Conservation (phyloP, 2,113 vertebrate genomes). For the Hippocampus comes region DNA sequence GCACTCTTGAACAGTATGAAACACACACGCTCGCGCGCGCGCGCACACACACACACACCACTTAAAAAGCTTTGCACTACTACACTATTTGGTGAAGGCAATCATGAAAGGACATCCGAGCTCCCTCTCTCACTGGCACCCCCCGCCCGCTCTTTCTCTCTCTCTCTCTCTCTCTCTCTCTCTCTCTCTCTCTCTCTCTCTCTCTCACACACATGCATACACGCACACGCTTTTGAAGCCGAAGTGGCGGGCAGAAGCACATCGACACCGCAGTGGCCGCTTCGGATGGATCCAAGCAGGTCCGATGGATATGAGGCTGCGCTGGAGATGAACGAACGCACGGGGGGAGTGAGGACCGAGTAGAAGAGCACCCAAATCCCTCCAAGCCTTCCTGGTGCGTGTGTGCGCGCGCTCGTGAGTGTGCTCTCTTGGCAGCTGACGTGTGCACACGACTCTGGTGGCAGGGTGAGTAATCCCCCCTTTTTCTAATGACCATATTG, state of each 20-base stretch:
- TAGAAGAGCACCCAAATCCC: slow-evolving; percentile 32
- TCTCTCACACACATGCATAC: slow-evolving; percentile 39
- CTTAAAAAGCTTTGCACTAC: background rate
- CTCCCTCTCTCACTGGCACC: background rate
- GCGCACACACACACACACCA: too few species aligned
- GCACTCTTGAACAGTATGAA: background rate
- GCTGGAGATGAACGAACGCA: slow-evolving; percentile 12
- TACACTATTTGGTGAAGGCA: background rate
- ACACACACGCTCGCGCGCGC: too few species aligned
- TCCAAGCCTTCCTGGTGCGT: slow-evolving; percentile 53
- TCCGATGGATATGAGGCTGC: slow-evolving; percentile 44
- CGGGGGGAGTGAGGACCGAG: slow-evolving; percentile 19
- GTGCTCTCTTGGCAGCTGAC: slow-evolving; percentile 54
- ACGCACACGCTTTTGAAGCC: slow-evolving; percentile 39
- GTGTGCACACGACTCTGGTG: slow-evolving; percentile 64
- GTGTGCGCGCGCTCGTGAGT: background rate
- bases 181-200: slow-evolving; percentile 41
- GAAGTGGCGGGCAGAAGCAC: slow-evolving; percentile 54
- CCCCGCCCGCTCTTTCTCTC: background rate
- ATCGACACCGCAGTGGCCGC: slow-evolving; percentile 71
- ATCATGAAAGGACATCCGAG: background rate
- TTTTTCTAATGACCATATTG: background rate
- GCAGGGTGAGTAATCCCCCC: slow-evolving; percentile 59
- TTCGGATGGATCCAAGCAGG: slow-evolving; percentile 56
- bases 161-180: slow-evolving; percentile 1